Conservation (phyloP, 2,797 vertebrate genomes). For the Poecile montanus region DNA sequence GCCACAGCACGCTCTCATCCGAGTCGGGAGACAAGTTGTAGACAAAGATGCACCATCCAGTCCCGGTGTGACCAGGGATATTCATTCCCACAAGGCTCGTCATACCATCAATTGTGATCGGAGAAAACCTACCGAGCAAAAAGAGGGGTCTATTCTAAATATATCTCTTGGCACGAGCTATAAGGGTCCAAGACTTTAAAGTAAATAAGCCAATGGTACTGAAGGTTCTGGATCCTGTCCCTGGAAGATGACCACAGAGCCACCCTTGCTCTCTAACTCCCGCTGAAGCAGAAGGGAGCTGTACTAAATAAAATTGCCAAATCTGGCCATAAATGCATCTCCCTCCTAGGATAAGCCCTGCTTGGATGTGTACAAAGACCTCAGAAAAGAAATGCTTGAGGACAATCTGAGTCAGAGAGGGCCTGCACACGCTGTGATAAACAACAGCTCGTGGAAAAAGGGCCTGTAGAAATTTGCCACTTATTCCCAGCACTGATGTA, state of each 20-base stretch:
- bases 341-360: not conserved
- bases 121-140: conserved; percentile 90
- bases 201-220: not conserved
- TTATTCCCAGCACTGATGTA: not conserved
- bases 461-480: not conserved
- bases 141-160: conserved; percentile 79
- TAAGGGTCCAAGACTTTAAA: conserved; percentile 23
- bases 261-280: not conserved
- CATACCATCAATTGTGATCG: conserved; percentile 99
- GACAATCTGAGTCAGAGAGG: not conserved
- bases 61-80: conserved; percentile 98
- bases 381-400: not conserved
- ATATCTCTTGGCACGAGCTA: conserved; percentile 71
- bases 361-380: not conserved
- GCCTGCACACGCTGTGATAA: not conserved
- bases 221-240: conserved; percentile 2
- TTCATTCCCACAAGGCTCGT: conserved; percentile 99
- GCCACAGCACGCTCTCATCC: conserved; percentile 99
- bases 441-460: not conserved
- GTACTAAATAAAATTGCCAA: not conserved
- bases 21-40: conserved; percentile 99
- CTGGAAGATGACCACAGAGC: not conserved
- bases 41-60: conserved; percentile 99
- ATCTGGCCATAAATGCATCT: not conserved
- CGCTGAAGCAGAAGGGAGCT: not conserved